A percentile compares a stretch with the other conserved stretches of the same genome.
Conservation (phyloP, 2,797 vertebrate species). For the Rhodeus uyekii region DNA sequence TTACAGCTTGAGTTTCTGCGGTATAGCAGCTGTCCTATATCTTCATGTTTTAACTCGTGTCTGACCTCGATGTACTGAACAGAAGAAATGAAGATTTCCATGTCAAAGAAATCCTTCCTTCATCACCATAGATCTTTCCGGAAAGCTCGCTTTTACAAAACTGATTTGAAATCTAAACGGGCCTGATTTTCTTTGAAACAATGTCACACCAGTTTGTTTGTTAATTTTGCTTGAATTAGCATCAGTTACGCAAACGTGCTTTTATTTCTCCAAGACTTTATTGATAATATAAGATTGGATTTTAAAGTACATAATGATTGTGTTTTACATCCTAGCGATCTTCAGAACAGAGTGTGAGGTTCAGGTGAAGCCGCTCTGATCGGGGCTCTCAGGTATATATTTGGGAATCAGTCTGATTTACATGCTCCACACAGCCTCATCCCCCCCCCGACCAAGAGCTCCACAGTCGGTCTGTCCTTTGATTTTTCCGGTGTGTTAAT, state of each 20-base stretch:
- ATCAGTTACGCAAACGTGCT: background rate
- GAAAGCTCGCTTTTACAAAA: background rate
- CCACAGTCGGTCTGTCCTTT: background rate
- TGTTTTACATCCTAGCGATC: background rate
- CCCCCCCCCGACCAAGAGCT: background rate
- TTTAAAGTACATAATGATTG: background rate
- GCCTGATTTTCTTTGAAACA: no score
- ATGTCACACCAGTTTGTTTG: no score
- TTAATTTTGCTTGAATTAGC: background rate
- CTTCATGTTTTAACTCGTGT: no score
- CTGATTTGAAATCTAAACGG: no score
- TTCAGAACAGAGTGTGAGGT: background rate
- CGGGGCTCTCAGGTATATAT: background rate
- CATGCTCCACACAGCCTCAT: background rate
- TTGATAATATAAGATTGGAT: background rate
- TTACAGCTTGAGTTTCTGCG: no score
- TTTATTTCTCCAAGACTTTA: no score
- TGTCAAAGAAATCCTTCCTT: background rate
- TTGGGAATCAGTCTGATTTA: background rate
- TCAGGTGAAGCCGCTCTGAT: background rate
- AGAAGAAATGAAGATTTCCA: background rate
- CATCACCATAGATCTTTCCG: background rate
- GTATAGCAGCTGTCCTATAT: no score
- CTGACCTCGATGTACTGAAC: background rate
- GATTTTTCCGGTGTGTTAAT: slow-evolving; percentile 16